Evolutionary conservation across 2,888 invertebrate species (phyloP).

Genomic region (Drosophila borealis): DNA sequence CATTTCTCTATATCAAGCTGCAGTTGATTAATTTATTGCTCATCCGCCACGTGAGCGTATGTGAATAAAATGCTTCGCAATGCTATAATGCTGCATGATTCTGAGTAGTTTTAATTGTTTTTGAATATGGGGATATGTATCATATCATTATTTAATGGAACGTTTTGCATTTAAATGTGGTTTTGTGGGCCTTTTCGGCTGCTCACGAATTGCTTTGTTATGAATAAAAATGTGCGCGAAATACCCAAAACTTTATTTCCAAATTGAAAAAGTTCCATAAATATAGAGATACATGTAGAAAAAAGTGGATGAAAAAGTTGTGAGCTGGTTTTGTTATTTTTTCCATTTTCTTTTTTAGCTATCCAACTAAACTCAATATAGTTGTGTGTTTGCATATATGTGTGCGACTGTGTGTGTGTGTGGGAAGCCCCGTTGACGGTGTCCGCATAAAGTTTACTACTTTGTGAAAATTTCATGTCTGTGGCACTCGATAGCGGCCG

Average conservation of each 20-base stretch:
- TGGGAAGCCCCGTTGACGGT: slow-evolving; percentile 41
- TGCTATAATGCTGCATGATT: no score
- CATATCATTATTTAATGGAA: slow-evolving; percentile 47
- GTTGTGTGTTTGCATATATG: slow-evolving; percentile 17
- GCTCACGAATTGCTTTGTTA: slow-evolving; percentile 74
- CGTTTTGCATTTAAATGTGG: slow-evolving; percentile 37
- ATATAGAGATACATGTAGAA: slow-evolving; percentile 69
- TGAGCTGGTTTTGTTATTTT: slow-evolving; percentile 43
- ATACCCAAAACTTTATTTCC: slow-evolving; percentile 74
- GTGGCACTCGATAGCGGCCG: slow-evolving; percentile 76
- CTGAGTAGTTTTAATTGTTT: slow-evolving; percentile 56
- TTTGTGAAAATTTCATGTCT: slow-evolving; percentile 77
- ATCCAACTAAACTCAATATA: slow-evolving; percentile 69
- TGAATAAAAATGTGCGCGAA: slow-evolving; percentile 76
- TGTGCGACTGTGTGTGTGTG: slow-evolving; percentile 15
- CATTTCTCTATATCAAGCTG: neutral
- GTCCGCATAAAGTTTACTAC: slow-evolving; percentile 75
- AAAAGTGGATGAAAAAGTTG: slow-evolving; percentile 64
- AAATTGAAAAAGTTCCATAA: slow-evolving; percentile 79
- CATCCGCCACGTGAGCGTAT: slow-evolving; percentile 29
- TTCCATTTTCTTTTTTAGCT: slow-evolving; percentile 34
- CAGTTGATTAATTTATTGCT: slow-evolving; percentile 43
- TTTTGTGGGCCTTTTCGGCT: slow-evolving; percentile 41
- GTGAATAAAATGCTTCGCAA: neutral
- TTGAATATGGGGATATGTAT: slow-evolving; percentile 58